These are phyloP conservation scores for Diadegma fenestrale DNA, from an alignment of 2,888 invertebrate genomes.

Conservation along the genomic window DNA sequence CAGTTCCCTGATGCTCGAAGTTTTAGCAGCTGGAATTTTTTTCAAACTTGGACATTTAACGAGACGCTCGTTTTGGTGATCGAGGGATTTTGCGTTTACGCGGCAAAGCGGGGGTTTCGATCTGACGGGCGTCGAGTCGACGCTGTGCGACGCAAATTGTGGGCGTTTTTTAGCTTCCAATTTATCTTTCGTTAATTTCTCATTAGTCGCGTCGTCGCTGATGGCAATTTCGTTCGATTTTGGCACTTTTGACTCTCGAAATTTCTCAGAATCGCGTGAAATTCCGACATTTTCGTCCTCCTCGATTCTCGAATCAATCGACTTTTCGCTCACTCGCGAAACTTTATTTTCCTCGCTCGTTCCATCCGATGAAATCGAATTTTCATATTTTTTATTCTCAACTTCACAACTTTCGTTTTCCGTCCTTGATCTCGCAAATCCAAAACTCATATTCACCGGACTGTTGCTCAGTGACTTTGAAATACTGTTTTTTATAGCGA, in stretches of 20 bases:
- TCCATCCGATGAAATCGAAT: slow-evolving; percentile 25
- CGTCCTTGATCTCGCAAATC: slow-evolving; percentile 70
- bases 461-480: slow-evolving; percentile 80
- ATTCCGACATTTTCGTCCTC: slow-evolving; percentile 38
- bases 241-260: slow-evolving; percentile 27
- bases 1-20: slow-evolving; percentile 77
- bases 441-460: slow-evolving; percentile 77
- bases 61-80: slow-evolving; percentile 57
- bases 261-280: slow-evolving; percentile 1
- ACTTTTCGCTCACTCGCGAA: slow-evolving; percentile 23
- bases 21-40: slow-evolving; percentile 60
- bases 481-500: slow-evolving; percentile 75
- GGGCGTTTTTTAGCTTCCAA: slow-evolving; percentile 54
- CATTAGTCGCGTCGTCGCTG: not conserved
- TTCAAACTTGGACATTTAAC: slow-evolving; percentile 60
- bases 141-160: slow-evolving; percentile 69
- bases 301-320: not conserved
- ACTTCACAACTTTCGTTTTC: slow-evolving; percentile 30
- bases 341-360: slow-evolving; percentile 6
- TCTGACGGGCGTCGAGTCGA: slow-evolving; percentile 75
- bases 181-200: slow-evolving; percentile 17
- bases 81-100: slow-evolving; percentile 57
- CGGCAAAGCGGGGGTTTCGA: slow-evolving; percentile 57
- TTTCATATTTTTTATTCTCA: slow-evolving; percentile 27
- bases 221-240: slow-evolving; percentile 18